Evolutionary conservation across 2,888 invertebrate genomes (phyloP), one percentile per base, ranked within the genome.

Genomic region (Drosophila lutescens): DNA sequence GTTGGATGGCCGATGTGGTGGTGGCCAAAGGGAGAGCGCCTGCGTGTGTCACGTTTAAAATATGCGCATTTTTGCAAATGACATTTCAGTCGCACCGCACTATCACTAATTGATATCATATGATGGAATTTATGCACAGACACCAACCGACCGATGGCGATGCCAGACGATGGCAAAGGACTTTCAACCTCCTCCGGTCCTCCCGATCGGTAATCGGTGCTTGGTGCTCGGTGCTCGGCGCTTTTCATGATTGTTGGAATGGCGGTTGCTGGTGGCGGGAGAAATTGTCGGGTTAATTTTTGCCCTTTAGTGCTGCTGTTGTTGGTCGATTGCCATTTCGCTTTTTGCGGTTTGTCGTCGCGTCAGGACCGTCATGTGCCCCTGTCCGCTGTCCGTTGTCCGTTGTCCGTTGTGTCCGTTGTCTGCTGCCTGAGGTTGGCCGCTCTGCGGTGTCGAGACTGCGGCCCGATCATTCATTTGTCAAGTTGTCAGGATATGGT

Each of bases 51-150:
- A 83, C 79, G 68, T 72, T 81, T 83, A 88, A 85, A 85, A 85
- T 86, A 85, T 85, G 88, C 85, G 76, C 67, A 88, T 88, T 88
- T 88, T 76, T 86, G 88, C 84, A 85, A 85, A 85, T 88, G 85
- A 83, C 85, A 85, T 88, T 88, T 83, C 87, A 87, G 84, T 79
- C 82, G 87, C 87, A 79, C 86, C 83, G 78, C 88, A 85, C 84
- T 88, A 85, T 85, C 88, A 85, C 85, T 85, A 85, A 85, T 85
- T 85, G 85, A 85, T 85, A 85, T 85, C 85, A 86, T 86, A 85
- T 88, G 85, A 83, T 83, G 83, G 78, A 83, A 83, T 87, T 83
- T 85, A 85, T 87, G 83, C 85, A 76, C 82, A 83, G 82, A 76
- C 79, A 74, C 76, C 67, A 53, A 46, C 61, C 62, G 36, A 20